These are phyloP conservation scores for Agrypnia vestita DNA, from an alignment of 1,140 invertebrate genomes.

Conservation along the genomic window DNA sequence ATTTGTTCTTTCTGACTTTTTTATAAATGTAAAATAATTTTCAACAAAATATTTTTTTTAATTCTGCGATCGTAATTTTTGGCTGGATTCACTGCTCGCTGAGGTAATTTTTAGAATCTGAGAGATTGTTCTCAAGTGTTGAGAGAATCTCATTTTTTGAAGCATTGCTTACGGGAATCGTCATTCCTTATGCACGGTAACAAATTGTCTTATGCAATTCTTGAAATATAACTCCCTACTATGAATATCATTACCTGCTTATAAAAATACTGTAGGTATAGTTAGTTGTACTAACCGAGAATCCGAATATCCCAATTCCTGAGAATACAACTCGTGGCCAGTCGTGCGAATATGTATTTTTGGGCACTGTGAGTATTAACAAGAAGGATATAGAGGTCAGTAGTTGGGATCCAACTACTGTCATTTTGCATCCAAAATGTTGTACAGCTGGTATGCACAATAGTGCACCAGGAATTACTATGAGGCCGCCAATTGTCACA, in stretches of 20 bases:
- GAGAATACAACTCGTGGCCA: constrained; percentile 67
- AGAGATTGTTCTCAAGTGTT: no score
- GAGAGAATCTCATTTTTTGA: no score
- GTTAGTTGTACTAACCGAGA: constrained; percentile 65
- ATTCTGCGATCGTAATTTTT: no score
- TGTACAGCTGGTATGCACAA: constrained; percentile 77
- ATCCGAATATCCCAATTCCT: constrained; percentile 67
- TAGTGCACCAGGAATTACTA: constrained; percentile 79
- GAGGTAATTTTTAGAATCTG: no score
- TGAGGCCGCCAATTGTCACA: constrained; percentile 76
- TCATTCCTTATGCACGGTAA: no score
- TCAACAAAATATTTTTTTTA: no score
- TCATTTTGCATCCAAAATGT: constrained; percentile 75
- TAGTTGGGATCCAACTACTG: constrained; percentile 76
- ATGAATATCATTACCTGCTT: no score
- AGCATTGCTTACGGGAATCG: no score
- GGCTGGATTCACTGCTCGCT: no score
- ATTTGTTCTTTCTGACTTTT: no score
- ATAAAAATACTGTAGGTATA: no score
- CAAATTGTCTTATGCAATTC: not conserved
- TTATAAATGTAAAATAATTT: no score
- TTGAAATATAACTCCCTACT: not conserved
- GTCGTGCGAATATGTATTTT: constrained; percentile 64
- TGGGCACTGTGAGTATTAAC: constrained; percentile 73
- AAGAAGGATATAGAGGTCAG: constrained; percentile 77